A percentile compares a stretch with the other conserved stretches of the same genome.
phyloP scores from a whole-genome alignment of 2,888 invertebrate genomes.

The Drosophila emarginata region DNA sequence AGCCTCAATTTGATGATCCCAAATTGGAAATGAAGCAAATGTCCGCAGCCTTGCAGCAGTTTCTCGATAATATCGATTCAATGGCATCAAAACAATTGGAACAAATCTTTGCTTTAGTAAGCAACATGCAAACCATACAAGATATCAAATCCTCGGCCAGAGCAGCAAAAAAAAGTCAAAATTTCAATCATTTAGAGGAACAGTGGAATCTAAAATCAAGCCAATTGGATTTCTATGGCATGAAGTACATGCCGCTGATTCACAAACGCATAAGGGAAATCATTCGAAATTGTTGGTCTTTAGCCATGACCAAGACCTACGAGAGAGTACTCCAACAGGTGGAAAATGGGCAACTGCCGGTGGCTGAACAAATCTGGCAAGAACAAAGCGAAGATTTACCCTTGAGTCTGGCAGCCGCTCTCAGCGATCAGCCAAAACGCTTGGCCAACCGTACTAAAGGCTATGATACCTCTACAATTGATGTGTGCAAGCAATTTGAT shows the following conservation, averaged over 20 bases:
- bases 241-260: constrained; percentile 88
- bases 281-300: constrained; percentile 83
- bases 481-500: constrained; percentile 87
- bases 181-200: constrained; percentile 86
- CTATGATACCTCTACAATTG: constrained; percentile 88
- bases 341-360: constrained; percentile 23
- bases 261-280: constrained; percentile 87
- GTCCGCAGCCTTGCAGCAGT: constrained; percentile 84
- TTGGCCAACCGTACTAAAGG: constrained; percentile 91
- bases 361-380: constrained; percentile 84
- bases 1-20: constrained; percentile 75
- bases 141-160: constrained; percentile 88
- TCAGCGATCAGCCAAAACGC: constrained; percentile 79
- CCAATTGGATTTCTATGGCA: constrained; percentile 87
- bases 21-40: constrained; percentile 76
- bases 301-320: constrained; percentile 82
- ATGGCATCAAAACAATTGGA: constrained; percentile 85
- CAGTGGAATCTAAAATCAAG: constrained; percentile 84
- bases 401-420: constrained; percentile 81
- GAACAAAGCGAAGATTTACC: constrained; percentile 86
- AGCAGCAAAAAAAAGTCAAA: constrained; percentile 85
- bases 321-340: constrained; percentile 82
- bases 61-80: constrained; percentile 86
- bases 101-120: constrained; percentile 86
- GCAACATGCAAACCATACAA: constrained; percentile 88